Evolutionary conservation across 2,888 invertebrate genomes (phyloP), one percentile per base, ranked within the genome.

Genomic region (Acanthococcus lagerstroemiae): DNA sequence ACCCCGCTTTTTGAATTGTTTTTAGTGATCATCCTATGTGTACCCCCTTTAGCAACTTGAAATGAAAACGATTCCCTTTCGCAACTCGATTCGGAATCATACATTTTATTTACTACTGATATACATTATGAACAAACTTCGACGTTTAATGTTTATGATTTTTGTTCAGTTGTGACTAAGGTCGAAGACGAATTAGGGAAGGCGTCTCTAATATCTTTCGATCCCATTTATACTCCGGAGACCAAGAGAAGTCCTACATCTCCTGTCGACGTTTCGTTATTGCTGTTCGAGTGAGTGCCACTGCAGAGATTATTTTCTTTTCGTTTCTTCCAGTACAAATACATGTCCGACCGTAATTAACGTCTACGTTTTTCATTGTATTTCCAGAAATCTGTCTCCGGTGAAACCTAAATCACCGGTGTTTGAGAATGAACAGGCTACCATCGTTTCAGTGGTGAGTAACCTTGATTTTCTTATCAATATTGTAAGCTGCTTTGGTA

Each of bases 391-490:
- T 26, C 46, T 61, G 22, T n/a, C n/a, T n/a, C n/a, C n/a, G n/a
- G n/a, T n/a, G n/a, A n/a, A n/a, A n/a, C 37, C 37, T 9, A 68
- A 58, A 48, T 58, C 50, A 26, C 56, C 54, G 50, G 52, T 27
- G 3, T 67, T 54, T 67, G 68, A 67, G 7, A 69, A 65, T 37
- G 72, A 72, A 61, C 73, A 74, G 65, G 84, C 87, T 69, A 87
- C 87, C 63, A 87, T 87, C 73, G 84, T 87, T 69, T 85, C 87
- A 70, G 87, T 87, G 80, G 87, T 87, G 79, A 82, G 85, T 80
- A 58, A 37, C 37, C n/a, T 37, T n/a, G n/a, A n/a, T n/a, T n/a
- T n/a, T n/a, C n/a, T n/a, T n/a, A n/a, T n/a, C n/a, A n/a, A n/a
- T n/a, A n/a, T n/a, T n/a, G n/a, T n/a, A n/a, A n/a, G n/a, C n/a